Percentiles rank a stretch among this genome's conserved stretches.
Conservation (phyloP, 2,113 vertebrate species). For the Brachyhypopomus gauderio region DNA sequence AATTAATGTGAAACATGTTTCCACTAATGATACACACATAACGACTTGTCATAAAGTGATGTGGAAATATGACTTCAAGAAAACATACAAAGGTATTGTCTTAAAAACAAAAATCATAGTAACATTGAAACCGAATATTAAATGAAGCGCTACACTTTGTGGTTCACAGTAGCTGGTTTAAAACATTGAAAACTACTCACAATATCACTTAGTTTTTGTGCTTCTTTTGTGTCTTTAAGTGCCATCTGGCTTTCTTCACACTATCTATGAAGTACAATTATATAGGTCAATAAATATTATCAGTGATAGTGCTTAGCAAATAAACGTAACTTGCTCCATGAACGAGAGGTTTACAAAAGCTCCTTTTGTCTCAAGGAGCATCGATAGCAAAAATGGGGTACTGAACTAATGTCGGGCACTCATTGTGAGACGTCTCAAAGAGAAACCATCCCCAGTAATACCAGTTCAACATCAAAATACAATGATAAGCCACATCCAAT, state of each 20-base stretch:
- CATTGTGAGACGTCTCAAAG: constrained; percentile 12
- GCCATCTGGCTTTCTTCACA: constrained; percentile 47
- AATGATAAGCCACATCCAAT: constrained; percentile 75
- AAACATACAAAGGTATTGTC: background rate
- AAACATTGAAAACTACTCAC: constrained; percentile 44
- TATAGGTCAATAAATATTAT: constrained; percentile 67
- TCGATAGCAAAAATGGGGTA: constrained; percentile 24
- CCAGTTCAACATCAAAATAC: constrained; percentile 37
- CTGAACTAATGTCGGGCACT: constrained; percentile 17
- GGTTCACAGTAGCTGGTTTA: constrained; percentile 42
- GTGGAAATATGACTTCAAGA: background rate
- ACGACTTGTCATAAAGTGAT: background rate
- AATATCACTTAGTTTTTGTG: constrained; percentile 66
- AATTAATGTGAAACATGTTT: constrained; percentile 1
- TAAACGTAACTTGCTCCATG: constrained; percentile 27
- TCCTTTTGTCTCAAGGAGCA: constrained; percentile 26
- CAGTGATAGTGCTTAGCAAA: constrained; percentile 71
- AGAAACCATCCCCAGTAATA: constrained; percentile 36
- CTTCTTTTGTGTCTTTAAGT: constrained; percentile 67
- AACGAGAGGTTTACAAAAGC: constrained; percentile 17
- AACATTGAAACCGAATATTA: background rate
- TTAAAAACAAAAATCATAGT: constrained; percentile 22
- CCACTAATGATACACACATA: constrained; percentile 21
- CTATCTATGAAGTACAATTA: constrained; percentile 55
- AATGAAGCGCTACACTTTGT: constrained; percentile 18